A percentile compares a stretch with the other conserved stretches of the same genome.
Evolutionary conservation across 2,888 invertebrate species (phyloP).

Genomic region (Thymelicus sylvestris): DNA sequence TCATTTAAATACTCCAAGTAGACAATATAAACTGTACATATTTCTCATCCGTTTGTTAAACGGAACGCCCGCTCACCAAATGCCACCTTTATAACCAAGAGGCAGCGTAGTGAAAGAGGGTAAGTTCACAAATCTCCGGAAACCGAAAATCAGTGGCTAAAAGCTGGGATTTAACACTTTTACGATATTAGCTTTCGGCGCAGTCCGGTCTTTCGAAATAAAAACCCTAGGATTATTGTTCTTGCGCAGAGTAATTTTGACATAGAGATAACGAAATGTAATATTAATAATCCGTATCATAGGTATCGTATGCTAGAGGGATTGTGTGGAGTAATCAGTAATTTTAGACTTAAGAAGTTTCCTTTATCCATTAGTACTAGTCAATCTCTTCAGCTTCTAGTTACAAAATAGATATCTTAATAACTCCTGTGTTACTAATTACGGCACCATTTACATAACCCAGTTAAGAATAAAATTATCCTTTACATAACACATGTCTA

Average conservation of each 20-base stretch:
- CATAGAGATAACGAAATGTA: not conserved
- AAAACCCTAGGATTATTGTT: constrained; percentile 34
- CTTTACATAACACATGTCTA: no score
- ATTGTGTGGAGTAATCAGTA: no score
- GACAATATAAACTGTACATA: not conserved
- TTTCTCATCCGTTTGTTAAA: not conserved
- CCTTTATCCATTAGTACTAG: no score
- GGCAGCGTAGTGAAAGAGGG: constrained; percentile 17
- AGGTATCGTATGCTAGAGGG: no score
- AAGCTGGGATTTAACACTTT: constrained; percentile 36
- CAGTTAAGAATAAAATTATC: no score
- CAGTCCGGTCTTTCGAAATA: constrained; percentile 33
- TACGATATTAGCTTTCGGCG: constrained; percentile 34
- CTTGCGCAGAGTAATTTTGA: constrained; percentile 17
- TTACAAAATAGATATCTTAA: no score
- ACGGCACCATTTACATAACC: no score
- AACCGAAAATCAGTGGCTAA: constrained; percentile 36
- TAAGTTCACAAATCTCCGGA: constrained; percentile 29
- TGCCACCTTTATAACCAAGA: constrained; percentile 25
- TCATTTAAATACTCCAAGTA: not conserved
- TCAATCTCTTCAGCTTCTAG: no score
- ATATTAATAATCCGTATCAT: no score
- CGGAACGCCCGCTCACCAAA: not conserved
- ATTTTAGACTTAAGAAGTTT: no score
- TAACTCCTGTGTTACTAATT: no score